phyloP scores from a whole-genome alignment of 2,888 invertebrate genomes.

The Schizotus pectinicornis region DNA sequence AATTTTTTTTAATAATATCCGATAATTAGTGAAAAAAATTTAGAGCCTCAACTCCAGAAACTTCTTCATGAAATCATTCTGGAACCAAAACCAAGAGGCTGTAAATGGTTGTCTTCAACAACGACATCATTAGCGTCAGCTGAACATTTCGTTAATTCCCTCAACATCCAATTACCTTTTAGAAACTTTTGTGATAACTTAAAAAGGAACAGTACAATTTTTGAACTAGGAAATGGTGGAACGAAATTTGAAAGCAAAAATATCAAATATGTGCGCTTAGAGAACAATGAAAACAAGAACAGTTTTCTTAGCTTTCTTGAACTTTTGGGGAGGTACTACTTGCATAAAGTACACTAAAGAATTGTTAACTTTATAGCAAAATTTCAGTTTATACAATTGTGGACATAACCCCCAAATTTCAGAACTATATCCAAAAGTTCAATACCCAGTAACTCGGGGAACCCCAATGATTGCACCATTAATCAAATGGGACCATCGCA shows the following conservation, averaged over 20 bases:
- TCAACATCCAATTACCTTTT: background rate
- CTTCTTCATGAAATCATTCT: too few relatives aligned
- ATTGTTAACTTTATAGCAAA: background rate
- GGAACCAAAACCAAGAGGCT: too few relatives aligned
- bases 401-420: constrained; percentile 77
- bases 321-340: constrained; percentile 4
- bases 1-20: too few relatives aligned
- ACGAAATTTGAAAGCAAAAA: background rate
- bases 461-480: constrained; percentile 67
- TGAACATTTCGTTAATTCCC: too few relatives aligned
- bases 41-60: too few relatives aligned
- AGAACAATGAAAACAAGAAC: background rate
- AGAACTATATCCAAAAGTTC: constrained; percentile 75
- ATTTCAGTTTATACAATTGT: constrained; percentile 71
- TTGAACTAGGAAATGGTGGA: background rate
- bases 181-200: background rate
- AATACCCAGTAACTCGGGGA: constrained; percentile 80
- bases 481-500: too few relatives aligned
- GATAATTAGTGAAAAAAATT: too few relatives aligned
- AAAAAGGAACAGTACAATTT: background rate
- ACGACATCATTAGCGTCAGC: too few relatives aligned
- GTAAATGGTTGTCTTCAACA: too few relatives aligned
- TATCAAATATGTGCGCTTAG: background rate
- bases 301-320: constrained; percentile 1
- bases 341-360: background rate